Conservation (phyloP, 1,140 invertebrate genomes). For the Drosophila ogumai region DNA sequence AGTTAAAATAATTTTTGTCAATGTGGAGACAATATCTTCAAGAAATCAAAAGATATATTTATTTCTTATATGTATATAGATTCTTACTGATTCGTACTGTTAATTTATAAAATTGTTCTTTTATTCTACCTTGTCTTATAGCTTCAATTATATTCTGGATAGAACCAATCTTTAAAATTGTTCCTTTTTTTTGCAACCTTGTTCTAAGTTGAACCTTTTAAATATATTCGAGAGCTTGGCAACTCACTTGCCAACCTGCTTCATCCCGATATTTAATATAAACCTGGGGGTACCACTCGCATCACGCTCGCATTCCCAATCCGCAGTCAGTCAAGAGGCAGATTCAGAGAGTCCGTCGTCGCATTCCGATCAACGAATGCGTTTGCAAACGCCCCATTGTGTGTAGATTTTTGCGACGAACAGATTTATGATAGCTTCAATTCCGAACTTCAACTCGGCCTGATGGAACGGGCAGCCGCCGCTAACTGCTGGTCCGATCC, state of each 20-base stretch:
- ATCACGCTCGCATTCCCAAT: slow-evolving; percentile 40
- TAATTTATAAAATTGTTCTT: too few species aligned
- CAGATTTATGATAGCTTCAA: slow-evolving; percentile 84
- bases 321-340: slow-evolving; percentile 54
- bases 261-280: not conserved
- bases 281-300: not conserved
- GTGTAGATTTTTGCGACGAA: slow-evolving; percentile 82
- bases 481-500: slow-evolving; percentile 31
- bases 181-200: too few species aligned
- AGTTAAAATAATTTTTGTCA: too few species aligned
- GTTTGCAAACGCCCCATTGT: slow-evolving; percentile 84
- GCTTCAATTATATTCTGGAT: too few species aligned
- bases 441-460: slow-evolving; percentile 37
- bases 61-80: too few species aligned
- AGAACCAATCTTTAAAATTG: too few species aligned
- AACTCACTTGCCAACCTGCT: not conserved
- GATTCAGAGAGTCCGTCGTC: slow-evolving; percentile 56
- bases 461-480: slow-evolving; percentile 43
- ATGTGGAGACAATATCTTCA: too few species aligned
- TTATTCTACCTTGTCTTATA: too few species aligned
- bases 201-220: not conserved
- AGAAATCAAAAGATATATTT: too few species aligned
- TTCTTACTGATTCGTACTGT: too few species aligned
- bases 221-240: not conserved
- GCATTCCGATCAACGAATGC: slow-evolving; percentile 80